A percentile compares a stretch with the other conserved stretches of the same genome.
These are phyloP conservation scores for Bucorvus abyssinicus DNA, from an alignment of 2,797 vertebrate genomes.

Conservation along the genomic window DNA sequence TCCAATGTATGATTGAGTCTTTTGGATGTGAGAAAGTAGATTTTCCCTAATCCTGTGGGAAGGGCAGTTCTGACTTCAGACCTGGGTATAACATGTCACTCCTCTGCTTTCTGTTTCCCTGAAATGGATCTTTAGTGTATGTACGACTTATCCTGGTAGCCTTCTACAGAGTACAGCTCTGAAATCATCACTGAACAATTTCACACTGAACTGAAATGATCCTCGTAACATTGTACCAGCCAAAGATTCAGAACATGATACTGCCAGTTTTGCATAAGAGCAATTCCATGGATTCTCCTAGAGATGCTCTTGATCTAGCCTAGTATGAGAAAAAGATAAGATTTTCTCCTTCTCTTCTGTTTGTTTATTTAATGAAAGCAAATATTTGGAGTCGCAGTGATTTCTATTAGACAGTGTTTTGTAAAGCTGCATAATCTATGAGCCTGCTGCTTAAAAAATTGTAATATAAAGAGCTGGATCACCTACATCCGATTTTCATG, in stretches of 20 bases:
- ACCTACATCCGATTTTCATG: background rate
- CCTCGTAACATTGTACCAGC: background rate
- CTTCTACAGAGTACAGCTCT: background rate
- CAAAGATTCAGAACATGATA: background rate
- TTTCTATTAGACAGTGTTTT: background rate
- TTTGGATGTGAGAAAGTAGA: background rate
- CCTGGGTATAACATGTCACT: background rate
- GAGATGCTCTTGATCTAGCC: background rate
- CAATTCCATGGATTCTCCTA: background rate
- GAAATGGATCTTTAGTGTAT: background rate
- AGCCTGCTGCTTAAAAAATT: background rate
- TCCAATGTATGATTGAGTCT: background rate
- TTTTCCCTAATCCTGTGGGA: background rate
- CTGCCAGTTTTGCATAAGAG: background rate
- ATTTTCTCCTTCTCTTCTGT: background rate
- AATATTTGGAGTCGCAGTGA: background rate
- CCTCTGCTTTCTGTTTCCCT: background rate
- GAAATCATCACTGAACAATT: conserved; percentile 14
- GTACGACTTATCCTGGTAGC: background rate
- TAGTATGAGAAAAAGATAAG: background rate
- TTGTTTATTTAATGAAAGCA: background rate
- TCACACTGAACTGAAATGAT: conserved; percentile 18
- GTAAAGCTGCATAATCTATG: background rate
- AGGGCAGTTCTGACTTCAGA: background rate
- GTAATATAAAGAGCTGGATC: background rate